Evolutionary conservation across 2,113 vertebrate species (phyloP).

Genomic region (Okapia johnstoni): DNA sequence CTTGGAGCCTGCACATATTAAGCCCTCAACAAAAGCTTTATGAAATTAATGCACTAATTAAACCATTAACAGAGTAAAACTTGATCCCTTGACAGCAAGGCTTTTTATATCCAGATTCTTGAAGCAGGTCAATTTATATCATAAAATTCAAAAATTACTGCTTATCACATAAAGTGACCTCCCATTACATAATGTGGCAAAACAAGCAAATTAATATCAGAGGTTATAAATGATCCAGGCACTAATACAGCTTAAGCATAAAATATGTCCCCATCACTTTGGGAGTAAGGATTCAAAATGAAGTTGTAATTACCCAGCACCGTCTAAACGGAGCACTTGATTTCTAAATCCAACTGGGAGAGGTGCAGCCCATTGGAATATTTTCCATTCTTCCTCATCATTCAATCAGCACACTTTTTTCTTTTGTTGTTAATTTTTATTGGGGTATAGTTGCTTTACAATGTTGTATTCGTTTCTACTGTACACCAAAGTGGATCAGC

Average conservation of each 20-base stretch:
- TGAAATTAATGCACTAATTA: constrained; percentile 8
- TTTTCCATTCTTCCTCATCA: not conserved
- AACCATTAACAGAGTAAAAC: constrained; percentile 10
- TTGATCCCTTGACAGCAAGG: not conserved
- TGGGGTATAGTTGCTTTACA: not conserved
- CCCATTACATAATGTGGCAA: constrained; percentile 63
- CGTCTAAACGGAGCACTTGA: not conserved
- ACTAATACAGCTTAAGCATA: constrained; percentile 55
- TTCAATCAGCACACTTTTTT: not conserved
- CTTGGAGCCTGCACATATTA: not conserved
- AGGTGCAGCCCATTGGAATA: accelerated
- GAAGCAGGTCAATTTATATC: constrained; percentile 63
- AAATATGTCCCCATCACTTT: constrained; percentile 58
- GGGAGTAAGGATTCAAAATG: constrained; percentile 32
- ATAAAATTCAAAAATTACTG: constrained; percentile 73
- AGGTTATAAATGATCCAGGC: constrained; percentile 65
- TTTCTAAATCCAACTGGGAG: not conserved
- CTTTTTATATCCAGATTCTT: constrained; percentile 56
- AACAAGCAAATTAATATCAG: constrained; percentile 74
- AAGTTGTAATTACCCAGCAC: not conserved
- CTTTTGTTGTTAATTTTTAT: not conserved
- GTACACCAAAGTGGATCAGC: not conserved
- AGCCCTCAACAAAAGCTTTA: not conserved
- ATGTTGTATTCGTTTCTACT: not conserved
- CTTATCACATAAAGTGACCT: constrained; percentile 63